Evolutionary conservation across 2,797 vertebrate species (phyloP).

Genomic region (Halcyon smyrnensis): DNA sequence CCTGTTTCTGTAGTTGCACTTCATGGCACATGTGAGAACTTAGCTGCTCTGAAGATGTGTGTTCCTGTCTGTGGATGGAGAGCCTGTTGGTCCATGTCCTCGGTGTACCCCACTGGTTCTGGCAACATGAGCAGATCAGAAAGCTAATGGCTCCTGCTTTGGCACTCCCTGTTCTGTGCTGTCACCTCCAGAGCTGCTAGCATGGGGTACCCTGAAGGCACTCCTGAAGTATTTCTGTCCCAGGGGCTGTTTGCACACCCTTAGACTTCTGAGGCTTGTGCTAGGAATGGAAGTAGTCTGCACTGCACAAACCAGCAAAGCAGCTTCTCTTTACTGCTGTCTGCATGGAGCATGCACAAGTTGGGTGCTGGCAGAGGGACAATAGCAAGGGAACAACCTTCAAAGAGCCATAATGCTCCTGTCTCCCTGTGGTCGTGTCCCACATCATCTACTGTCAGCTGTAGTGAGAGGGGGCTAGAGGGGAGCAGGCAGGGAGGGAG

Average conservation of each 20-base stretch:
- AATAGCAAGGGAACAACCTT: neutral
- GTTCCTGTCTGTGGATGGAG: neutral
- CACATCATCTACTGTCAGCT: neutral
- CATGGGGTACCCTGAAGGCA: neutral
- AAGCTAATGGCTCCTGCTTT: neutral
- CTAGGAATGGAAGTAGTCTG: neutral
- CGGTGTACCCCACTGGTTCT: neutral
- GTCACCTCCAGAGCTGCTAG: neutral
- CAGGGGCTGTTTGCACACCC: neutral
- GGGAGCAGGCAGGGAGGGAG: neutral
- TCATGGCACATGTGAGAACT: rapidly evolving
- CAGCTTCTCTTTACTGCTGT: neutral
- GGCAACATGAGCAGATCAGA: neutral
- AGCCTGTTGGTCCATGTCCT: neutral
- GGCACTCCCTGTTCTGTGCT: neutral
- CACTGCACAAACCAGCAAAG: neutral
- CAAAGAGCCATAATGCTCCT: neutral
- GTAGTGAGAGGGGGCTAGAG: neutral
- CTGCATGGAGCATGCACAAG: neutral
- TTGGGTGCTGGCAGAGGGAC: neutral
- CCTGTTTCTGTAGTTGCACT: neutral
- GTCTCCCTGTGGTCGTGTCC: neutral
- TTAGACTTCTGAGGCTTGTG: neutral
- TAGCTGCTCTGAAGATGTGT: rapidly evolving
- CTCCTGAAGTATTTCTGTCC: neutral